Conservation (phyloP, 2,797 vertebrate genomes). For the Enteromius mattozi region DNA sequence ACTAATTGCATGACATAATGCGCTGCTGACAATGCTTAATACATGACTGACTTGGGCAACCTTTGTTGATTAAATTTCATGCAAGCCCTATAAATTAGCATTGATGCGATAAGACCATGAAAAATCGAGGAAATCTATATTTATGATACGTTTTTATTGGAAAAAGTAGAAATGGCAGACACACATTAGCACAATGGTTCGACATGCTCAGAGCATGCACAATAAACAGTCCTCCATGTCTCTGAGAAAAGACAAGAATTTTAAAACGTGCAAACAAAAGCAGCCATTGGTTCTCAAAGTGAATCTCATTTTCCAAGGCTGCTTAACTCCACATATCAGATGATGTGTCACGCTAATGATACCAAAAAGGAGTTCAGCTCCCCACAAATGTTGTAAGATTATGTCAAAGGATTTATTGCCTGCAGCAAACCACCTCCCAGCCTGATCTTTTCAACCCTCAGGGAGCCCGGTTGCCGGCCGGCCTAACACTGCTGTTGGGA, state of each 20-base stretch:
- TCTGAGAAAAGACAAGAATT: background rate
- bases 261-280: constrained; percentile 13
- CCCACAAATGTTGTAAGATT: constrained; percentile 61
- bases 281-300: constrained; percentile 21
- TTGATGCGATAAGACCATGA: background rate
- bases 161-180: background rate
- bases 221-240: background rate
- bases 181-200: background rate
- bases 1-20: constrained; percentile 24
- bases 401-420: constrained; percentile 63
- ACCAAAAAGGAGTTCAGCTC: constrained; percentile 56
- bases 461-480: constrained; percentile 13
- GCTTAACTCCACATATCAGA: constrained; percentile 57
- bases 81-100: background rate
- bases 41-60: constrained; percentile 19
- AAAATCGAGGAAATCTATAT: background rate
- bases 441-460: constrained; percentile 56
- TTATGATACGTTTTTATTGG: background rate
- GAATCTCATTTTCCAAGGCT: constrained; percentile 53
- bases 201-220: constrained; percentile 2
- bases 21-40: constrained; percentile 32
- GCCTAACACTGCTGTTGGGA: constrained; percentile 14
- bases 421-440: constrained; percentile 60
- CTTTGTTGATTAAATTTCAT: background rate
- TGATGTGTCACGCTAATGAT: constrained; percentile 60